A percentile compares a stretch with the other conserved stretches of the same genome.
These are phyloP conservation scores for Melitaea athalia DNA, from an alignment of 2,888 invertebrate genomes.

Conservation along the genomic window DNA sequence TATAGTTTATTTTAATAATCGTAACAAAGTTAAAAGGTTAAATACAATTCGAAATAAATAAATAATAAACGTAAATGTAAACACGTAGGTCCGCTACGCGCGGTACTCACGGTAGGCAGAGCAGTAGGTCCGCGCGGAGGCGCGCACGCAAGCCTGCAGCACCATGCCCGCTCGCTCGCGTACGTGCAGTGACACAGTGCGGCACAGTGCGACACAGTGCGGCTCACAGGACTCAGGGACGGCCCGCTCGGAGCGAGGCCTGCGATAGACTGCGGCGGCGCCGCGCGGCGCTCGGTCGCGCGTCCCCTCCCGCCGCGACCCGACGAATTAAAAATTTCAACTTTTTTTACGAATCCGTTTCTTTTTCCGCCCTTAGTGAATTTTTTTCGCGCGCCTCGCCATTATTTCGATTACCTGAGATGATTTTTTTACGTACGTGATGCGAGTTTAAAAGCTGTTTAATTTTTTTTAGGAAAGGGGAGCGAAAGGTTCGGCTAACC, in stretches of 20 bases:
- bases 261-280: conserved; percentile 39
- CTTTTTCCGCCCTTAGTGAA: conserved; percentile 81
- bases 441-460: conserved; percentile 81
- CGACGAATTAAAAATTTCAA: conserved; percentile 73
- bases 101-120: conserved; percentile 68
- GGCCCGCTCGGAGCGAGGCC: conserved; percentile 36
- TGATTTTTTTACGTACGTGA: conserved; percentile 68
- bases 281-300: conserved; percentile 34
- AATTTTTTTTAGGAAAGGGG: conserved; percentile 74
- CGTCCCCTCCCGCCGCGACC: conserved; percentile 43
- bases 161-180: conserved; percentile 56
- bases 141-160: conserved; percentile 74
- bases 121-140: conserved; percentile 63
- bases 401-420: conserved; percentile 82
- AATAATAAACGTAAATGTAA: too few relatives aligned
- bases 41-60: too few relatives aligned
- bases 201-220: conserved; percentile 26
- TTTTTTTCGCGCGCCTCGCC: conserved; percentile 78
- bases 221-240: too few relatives aligned
- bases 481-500: conserved; percentile 71
- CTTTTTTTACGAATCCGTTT: conserved; percentile 78
- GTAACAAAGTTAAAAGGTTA: too few relatives aligned
- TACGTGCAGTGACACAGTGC: conserved; percentile 35
- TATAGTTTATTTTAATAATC: too few relatives aligned
- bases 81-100: not conserved